These are phyloP conservation scores for Sandelia bainsii DNA, from an alignment of 2,797 vertebrate genomes.

Conservation along the genomic window DNA sequence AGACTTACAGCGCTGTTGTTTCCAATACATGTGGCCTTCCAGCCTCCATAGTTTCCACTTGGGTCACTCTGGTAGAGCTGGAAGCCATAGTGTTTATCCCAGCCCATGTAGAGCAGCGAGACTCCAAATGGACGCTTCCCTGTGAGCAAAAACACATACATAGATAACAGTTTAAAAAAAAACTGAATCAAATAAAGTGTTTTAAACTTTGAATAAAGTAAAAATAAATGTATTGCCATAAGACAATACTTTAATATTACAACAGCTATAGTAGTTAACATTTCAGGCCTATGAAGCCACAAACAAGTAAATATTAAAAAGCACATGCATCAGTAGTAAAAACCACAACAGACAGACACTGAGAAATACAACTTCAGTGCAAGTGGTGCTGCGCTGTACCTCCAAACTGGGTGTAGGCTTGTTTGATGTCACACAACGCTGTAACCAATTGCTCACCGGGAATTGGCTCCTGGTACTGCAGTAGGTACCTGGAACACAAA, in stretches of 20 bases:
- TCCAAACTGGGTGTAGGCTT: conserved; percentile 97
- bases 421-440: conserved; percentile 94
- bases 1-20: conserved; percentile 96
- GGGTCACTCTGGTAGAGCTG: conserved; percentile 99
- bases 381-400: conserved; percentile 76
- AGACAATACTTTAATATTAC: too few species aligned
- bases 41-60: conserved; percentile 98
- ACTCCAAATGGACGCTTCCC: conserved; percentile 91
- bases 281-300: too few species aligned
- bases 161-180: neutral
- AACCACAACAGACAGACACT: neutral
- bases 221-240: too few species aligned
- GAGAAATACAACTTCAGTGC: neutral
- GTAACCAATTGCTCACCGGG: conserved; percentile 95
- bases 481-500: conserved; percentile 84
- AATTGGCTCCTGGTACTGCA: conserved; percentile 95
- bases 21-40: conserved; percentile 99
- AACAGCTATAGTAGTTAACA: too few species aligned
- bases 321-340: neutral
- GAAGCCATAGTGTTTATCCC: conserved; percentile 99
- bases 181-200: too few species aligned
- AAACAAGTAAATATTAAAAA: too few species aligned
- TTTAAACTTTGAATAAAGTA: too few species aligned
- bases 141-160: conserved; percentile 13
- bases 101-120: conserved; percentile 97